Evolutionary conservation across 2,113 vertebrate species (phyloP).

Genomic region (Crotalus tigris): DNA sequence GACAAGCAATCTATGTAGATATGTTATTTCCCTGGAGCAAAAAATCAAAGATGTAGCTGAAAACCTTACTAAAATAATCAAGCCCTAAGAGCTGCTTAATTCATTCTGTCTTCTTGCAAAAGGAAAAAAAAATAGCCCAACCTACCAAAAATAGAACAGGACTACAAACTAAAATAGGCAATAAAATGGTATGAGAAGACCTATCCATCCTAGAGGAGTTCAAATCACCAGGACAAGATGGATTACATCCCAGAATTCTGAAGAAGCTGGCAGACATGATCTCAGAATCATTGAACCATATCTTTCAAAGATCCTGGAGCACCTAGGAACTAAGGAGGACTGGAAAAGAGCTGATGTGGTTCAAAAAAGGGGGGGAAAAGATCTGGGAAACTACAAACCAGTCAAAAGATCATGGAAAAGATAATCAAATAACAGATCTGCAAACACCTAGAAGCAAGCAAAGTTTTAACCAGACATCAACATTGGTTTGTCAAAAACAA

Average conservation of each 20-base stretch:
- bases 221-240: background rate
- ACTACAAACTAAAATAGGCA: background rate
- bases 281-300: background rate
- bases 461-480: background rate
- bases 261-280: background rate
- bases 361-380: rapidly evolving
- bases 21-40: background rate
- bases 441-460: background rate
- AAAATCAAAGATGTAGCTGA: background rate
- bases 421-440: background rate
- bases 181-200: background rate
- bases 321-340: background rate
- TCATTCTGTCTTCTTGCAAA: background rate
- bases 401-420: background rate
- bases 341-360: background rate
- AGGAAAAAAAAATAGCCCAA: background rate
- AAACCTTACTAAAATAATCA: background rate
- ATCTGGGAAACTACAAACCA: background rate
- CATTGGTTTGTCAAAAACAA: background rate
- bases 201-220: background rate
- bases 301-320: background rate
- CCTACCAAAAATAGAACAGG: background rate
- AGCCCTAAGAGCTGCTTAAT: background rate
- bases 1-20: background rate
- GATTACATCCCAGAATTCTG: background rate